These are phyloP conservation scores for Epizoanthus ramosus DNA, from an alignment of 92 coral and sea anemone species.

Conservation along the genomic window DNA sequence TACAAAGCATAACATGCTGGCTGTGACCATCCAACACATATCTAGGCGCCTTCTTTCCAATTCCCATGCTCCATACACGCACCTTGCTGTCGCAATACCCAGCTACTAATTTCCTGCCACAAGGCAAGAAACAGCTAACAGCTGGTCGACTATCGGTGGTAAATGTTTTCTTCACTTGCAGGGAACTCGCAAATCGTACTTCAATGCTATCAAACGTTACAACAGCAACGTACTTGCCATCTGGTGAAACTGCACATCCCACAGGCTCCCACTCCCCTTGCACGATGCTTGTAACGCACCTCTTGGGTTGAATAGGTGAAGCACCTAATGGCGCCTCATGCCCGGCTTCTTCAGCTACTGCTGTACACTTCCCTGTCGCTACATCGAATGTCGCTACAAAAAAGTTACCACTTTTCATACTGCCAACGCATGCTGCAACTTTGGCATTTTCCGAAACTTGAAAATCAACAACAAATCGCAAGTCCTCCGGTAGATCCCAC, in stretches of 20 bases:
- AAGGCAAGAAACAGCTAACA: slow-evolving; percentile 1
- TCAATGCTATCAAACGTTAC: slow-evolving; percentile 12
- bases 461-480: background rate
- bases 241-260: background rate
- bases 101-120: slow-evolving; percentile 8
- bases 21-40: slow-evolving; percentile 7
- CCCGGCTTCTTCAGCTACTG: slow-evolving; percentile 1
- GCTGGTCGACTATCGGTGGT: slow-evolving; percentile 14
- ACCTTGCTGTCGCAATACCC: slow-evolving; percentile 26
- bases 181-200: slow-evolving; percentile 15
- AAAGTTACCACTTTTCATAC: background rate
- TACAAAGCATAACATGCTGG: slow-evolving; percentile 12
- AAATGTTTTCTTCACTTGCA: slow-evolving; percentile 15
- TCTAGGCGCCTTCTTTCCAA: background rate
- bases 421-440: slow-evolving; percentile 35
- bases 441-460: slow-evolving; percentile 6
- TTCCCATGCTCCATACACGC: slow-evolving; percentile 24
- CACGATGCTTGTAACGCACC: background rate
- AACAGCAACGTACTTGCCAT: slow-evolving; percentile 25
- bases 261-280: slow-evolving; percentile 17
- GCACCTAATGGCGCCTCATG: background rate
- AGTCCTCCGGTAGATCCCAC: slow-evolving; percentile 23
- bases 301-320: background rate
- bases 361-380: slow-evolving; percentile 4
- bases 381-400: slow-evolving; percentile 28